These are phyloP conservation scores for Mixornis gularis DNA, from an alignment of 2,113 vertebrate genomes.

Conservation along the genomic window DNA sequence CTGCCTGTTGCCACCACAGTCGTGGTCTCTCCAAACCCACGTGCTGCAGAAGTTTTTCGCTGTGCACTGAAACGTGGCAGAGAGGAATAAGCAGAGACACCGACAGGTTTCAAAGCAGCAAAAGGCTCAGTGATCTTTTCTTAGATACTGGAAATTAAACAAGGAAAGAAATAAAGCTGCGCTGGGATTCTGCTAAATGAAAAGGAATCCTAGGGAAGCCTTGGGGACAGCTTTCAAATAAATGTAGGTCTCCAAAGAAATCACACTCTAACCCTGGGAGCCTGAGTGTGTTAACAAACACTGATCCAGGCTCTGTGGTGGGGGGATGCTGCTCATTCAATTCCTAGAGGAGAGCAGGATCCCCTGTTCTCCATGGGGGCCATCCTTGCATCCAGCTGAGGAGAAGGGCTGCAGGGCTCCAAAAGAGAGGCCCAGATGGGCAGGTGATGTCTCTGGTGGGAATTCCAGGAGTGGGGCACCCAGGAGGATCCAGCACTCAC, in stretches of 20 bases:
- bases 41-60: not conserved
- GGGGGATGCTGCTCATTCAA: rapidly evolving
- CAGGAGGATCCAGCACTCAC: not conserved
- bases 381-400: not conserved
- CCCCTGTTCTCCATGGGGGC: not conserved
- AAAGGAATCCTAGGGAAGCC: conserved; percentile 7
- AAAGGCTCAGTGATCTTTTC: conserved; percentile 26
- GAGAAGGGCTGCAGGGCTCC: not conserved
- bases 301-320: not conserved
- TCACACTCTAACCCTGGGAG: not conserved
- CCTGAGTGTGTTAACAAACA: not conserved
- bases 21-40: not conserved
- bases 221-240: conserved; percentile 6
- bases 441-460: rapidly evolving
- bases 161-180: not conserved
- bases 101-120: conserved; percentile 27
- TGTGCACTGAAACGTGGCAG: not conserved
- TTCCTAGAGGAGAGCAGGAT: not conserved
- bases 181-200: not conserved
- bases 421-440: not conserved
- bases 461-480: rapidly evolving
- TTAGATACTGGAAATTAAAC: conserved; percentile 19
- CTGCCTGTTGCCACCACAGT: not conserved
- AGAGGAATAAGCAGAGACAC: not conserved
- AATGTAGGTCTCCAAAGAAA: conserved; percentile 9